These are phyloP conservation scores for Cataglyphis altisquamis DNA, from an alignment of 2,888 invertebrate species.

Conservation along the genomic window DNA sequence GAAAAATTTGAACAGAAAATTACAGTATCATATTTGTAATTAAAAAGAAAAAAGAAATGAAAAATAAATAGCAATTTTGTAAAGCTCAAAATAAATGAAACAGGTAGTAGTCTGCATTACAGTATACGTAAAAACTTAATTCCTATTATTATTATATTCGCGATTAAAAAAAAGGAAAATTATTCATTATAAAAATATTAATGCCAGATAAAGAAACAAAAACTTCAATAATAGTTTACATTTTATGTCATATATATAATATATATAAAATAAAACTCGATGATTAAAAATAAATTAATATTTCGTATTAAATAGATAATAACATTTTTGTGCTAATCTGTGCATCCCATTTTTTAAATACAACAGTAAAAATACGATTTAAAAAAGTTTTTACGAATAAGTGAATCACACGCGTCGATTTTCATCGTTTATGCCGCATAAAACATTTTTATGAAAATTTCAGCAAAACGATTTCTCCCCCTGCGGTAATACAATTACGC, in stretches of 20 bases:
- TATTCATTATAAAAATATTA: background rate
- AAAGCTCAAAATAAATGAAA: background rate
- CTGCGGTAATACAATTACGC: background rate
- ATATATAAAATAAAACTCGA: background rate
- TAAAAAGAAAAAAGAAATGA: background rate
- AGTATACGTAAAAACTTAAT: background rate
- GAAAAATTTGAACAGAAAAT: background rate
- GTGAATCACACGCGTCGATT: background rate
- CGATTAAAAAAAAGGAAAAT: background rate
- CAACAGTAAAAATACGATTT: background rate
- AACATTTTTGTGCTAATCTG: background rate
- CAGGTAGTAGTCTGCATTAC: background rate
- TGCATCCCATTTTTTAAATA: background rate
- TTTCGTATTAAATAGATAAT: background rate
- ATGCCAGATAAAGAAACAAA: background rate
- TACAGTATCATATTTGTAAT: background rate
- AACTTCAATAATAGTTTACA: background rate
- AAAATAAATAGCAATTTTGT: background rate
- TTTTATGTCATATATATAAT: background rate
- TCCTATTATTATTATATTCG: background rate
- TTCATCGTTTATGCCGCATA: background rate
- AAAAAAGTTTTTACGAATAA: background rate
- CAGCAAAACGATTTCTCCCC: background rate
- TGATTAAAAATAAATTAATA: background rate
- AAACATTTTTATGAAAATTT: slow-evolving; percentile 7